A percentile compares a stretch with the other conserved stretches of the same genome.
Evolutionary conservation across 2,888 invertebrate genomes (phyloP).

Genomic region (Nomada fucata): DNA sequence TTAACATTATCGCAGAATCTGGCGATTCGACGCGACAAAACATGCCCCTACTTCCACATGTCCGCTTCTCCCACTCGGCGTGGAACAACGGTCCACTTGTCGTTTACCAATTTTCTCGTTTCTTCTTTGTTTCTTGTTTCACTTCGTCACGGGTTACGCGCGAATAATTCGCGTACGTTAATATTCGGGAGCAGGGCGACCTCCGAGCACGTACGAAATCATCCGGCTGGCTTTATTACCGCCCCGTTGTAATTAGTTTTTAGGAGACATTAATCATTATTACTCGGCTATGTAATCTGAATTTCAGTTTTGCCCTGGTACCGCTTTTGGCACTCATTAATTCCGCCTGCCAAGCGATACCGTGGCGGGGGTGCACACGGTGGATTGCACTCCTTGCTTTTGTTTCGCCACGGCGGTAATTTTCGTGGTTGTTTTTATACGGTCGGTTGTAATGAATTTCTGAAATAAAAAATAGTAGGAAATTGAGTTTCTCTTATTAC

Average conservation of each 20-base stretch:
- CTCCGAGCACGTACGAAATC: not conserved
- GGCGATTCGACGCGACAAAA: slow-evolving; percentile 32
- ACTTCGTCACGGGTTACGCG: not conserved
- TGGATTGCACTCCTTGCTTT: slow-evolving; percentile 8
- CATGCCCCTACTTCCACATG: slow-evolving; percentile 4
- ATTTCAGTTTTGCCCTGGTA: slow-evolving; percentile 26
- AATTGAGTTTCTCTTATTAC: too few relatives aligned
- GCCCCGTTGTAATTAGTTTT: slow-evolving; percentile 26
- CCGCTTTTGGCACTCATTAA: slow-evolving; percentile 37
- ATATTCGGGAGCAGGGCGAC: slow-evolving; percentile 3
- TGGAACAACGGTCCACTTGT: slow-evolving; percentile 28
- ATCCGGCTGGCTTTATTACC: not conserved
- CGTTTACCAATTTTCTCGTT: not conserved
- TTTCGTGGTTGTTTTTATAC: slow-evolving; percentile 25
- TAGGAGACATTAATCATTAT: slow-evolving; percentile 38
- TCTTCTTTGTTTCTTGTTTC: not conserved
- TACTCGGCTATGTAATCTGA: slow-evolving; percentile 43
- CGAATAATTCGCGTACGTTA: not conserved
- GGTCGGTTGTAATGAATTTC: too few relatives aligned
- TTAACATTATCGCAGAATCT: slow-evolving; percentile 44
- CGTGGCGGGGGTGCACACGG: slow-evolving; percentile 6
- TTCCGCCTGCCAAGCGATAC: slow-evolving; percentile 40
- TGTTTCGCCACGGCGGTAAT: slow-evolving; percentile 6
- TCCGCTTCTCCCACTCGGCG: not conserved
- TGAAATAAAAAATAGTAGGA: too few relatives aligned